phyloP scores from a whole-genome alignment of 2,888 invertebrate genomes.

The Epinotia ramella region DNA sequence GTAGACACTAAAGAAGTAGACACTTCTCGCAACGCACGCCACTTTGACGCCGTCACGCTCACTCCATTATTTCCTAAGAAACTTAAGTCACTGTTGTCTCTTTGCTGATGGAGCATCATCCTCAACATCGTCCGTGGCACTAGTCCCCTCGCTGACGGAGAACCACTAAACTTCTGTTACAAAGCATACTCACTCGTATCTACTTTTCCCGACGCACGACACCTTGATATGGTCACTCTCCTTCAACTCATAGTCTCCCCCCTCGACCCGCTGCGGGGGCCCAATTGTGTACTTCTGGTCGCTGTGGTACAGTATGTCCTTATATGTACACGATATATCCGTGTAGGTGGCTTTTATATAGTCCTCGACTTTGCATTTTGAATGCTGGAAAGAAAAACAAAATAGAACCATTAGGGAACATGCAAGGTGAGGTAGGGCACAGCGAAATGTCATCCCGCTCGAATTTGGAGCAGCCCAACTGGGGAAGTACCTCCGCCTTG shows the following conservation, averaged over 20 bases:
- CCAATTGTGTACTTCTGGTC: conserved; percentile 87
- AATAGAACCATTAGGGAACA: neutral
- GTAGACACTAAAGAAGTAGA: too few relatives aligned
- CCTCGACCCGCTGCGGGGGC: conserved; percentile 77
- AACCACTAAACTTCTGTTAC: neutral
- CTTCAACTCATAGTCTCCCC: conserved; percentile 86
- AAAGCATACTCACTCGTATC: conserved; percentile 58
- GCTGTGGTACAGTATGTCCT: conserved; percentile 88
- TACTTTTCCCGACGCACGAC: conserved; percentile 79
- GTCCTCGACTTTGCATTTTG: conserved; percentile 70
- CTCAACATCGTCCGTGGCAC: too few relatives aligned
- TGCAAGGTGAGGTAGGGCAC: too few relatives aligned
- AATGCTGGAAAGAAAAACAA: conserved; percentile 69
- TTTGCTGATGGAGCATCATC: too few relatives aligned
- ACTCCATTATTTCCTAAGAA: too few relatives aligned
- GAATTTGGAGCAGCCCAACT: too few relatives aligned
- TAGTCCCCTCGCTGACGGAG: too few relatives aligned
- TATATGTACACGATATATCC: conserved; percentile 83
- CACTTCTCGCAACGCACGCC: too few relatives aligned
- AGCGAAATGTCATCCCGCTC: too few relatives aligned
- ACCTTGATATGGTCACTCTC: conserved; percentile 90
- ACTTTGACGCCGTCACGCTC: too few relatives aligned
- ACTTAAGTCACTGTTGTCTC: too few relatives aligned
- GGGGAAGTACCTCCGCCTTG: too few relatives aligned
- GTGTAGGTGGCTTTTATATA: conserved; percentile 60